Conservation (phyloP, 30 jellyfish, hydroid and myxozoan species). For the Pseudorhiza aurosa region DNA sequence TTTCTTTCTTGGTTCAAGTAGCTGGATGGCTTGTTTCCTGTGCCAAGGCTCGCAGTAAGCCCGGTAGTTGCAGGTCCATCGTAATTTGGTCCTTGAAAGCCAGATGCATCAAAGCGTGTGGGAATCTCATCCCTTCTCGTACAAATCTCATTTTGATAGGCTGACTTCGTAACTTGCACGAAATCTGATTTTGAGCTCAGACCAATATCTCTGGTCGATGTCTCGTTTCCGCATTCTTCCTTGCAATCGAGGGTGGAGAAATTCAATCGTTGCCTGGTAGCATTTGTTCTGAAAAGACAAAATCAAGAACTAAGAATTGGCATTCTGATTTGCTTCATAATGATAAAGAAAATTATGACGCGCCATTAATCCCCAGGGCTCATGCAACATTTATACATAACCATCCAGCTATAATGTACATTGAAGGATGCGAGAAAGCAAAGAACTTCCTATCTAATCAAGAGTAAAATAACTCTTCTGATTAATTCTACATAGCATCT, state of each 20-base stretch:
- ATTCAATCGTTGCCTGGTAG: conserved; percentile 16
- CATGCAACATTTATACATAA: too few relatives aligned
- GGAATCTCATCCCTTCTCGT: background rate
- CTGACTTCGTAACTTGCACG: too few relatives aligned
- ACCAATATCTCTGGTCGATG: background rate
- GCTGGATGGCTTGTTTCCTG: background rate
- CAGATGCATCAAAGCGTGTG: background rate
- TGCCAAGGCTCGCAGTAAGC: background rate
- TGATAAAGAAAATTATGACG: too few relatives aligned
- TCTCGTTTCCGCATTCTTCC: background rate
- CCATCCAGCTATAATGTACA: too few relatives aligned
- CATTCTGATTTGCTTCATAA: too few relatives aligned
- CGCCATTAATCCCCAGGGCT: too few relatives aligned
- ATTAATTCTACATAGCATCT: too few relatives aligned
- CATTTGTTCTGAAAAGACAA: background rate
- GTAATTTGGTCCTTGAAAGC: background rate
- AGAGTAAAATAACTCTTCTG: too few relatives aligned
- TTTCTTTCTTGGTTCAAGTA: background rate
- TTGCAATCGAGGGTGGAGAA: conserved; percentile 1
- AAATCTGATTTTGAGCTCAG: background rate
- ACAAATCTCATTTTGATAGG: background rate
- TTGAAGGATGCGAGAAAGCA: too few relatives aligned
- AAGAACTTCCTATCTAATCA: too few relatives aligned
- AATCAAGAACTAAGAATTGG: background rate
- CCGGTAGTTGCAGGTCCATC: background rate